Percentiles rank a stretch among this genome's conserved stretches.
These are phyloP conservation scores for Heterocephalus glaber DNA, from an alignment of 2,113 vertebrate species.

Conservation along the genomic window DNA sequence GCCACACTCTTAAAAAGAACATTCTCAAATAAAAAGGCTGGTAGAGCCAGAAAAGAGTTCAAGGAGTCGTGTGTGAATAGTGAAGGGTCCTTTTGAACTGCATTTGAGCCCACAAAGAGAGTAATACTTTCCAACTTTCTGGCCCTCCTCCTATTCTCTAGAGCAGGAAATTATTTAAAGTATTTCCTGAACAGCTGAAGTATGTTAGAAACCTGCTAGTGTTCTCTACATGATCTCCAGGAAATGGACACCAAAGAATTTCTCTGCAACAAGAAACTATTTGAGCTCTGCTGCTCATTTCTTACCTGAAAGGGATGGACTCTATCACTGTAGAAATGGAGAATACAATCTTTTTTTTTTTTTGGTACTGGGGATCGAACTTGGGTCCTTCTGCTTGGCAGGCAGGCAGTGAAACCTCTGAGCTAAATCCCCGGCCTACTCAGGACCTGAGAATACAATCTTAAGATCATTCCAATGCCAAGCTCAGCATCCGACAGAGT, in stretches of 20 bases:
- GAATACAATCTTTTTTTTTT: background rate
- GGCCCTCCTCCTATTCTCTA: conserved; percentile 63
- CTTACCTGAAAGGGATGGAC: conserved; percentile 13
- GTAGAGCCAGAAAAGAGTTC: background rate
- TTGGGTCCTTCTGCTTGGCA: too few relatives aligned
- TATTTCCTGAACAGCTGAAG: conserved; percentile 79
- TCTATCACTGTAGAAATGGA: background rate
- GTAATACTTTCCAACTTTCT: conserved; percentile 52
- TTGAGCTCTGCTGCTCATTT: background rate
- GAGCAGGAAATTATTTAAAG: conserved; percentile 72
- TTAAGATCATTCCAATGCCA: background rate
- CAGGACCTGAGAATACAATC: background rate
- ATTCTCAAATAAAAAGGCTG: conserved; percentile 21
- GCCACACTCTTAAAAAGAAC: conserved; percentile 58
- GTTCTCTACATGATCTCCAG: conserved; percentile 69
- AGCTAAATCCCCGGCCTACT: too few relatives aligned
- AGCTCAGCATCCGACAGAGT: background rate
- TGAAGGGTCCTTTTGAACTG: background rate
- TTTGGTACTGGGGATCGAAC: too few relatives aligned
- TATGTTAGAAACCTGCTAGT: conserved; percentile 74
- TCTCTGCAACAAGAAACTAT: conserved; percentile 43
- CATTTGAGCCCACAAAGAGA: background rate
- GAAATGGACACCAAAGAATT: conserved; percentile 59
- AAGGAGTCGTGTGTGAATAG: background rate
- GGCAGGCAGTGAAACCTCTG: too few relatives aligned